Base-by-base conservation (phyloP, 1,140 invertebrate genomes). In the Wasmannia auropunctata region DNA sequence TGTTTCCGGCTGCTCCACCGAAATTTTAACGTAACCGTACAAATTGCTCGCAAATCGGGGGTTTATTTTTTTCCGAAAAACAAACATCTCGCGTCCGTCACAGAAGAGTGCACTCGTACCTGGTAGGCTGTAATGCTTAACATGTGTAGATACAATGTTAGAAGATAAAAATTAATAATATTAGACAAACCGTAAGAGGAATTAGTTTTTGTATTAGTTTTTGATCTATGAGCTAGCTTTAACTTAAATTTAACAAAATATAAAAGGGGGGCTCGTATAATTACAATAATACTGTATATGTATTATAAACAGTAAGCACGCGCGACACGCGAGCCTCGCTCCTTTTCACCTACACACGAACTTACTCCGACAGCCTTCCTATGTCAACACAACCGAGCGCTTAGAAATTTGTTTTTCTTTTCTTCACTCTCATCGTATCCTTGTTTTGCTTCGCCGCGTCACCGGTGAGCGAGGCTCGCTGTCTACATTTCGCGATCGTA, bases 21-120 rank as follows among this genome's bases (percentile, higher is more conserved):
- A 43, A 74, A 70, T 80, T 80, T n/a, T n/a, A 11, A 51, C n/a
- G n/a, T n/a, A 34, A 40, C 25, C n/a, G 16, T 40, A 25, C n/a
- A 19, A 58, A 46, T 77, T 77, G 22, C 43, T 40, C 14, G 19
- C 14, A 43, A n/a, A 60, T 62, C 54, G 37, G 25, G 40, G n/a
- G n/a, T n/a, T n/a, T n/a, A n/a, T n/a, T n/a, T n/a, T 60, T 46
- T 49, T 25, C 70, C 16, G 54, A 77, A n/a, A 60, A n/a, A 60
- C 40, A 19, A 37, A 86, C 67, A 74, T 58, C 86, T 49, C 10
- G 51, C 86, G 54, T 88, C 69, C 67, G 31, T 62, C 49, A 49
- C 34, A n/a, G 56, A 87, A 74, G 85, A 91, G 70, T 91, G 83
- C 85, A 90, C 85, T 91, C 69, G 92, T 92, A 92, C 92, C 92